Evolutionary conservation across 2,797 vertebrate species (phyloP).

Genomic region (Lemur catta): DNA sequence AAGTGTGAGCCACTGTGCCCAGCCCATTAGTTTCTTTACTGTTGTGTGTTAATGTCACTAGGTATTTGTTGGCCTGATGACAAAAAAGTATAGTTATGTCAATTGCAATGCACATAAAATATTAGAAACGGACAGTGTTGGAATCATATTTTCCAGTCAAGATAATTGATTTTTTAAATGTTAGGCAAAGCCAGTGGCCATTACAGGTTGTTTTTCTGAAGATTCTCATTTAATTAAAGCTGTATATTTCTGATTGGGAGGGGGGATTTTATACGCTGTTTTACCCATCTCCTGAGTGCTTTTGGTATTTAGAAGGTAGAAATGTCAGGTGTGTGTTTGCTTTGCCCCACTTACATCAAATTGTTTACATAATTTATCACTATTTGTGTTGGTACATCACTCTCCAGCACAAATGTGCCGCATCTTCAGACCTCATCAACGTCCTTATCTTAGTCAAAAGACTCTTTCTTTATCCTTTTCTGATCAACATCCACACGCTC

Average conservation of each 20-base stretch:
- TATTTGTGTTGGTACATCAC: not conserved
- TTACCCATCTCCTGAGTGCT: not conserved
- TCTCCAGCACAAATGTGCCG: not conserved
- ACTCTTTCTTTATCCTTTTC: not conserved
- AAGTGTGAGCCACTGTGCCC: not conserved
- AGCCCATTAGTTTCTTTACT: not conserved
- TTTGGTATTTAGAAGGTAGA: not conserved
- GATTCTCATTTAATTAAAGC: not conserved
- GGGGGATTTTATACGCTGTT: not conserved
- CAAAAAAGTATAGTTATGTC: not conserved
- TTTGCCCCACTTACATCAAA: not conserved
- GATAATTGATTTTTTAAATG: not conserved
- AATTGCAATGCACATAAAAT: not conserved
- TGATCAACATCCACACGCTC: not conserved
- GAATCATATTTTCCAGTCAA: not conserved
- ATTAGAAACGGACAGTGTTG: not conserved
- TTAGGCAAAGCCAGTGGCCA: not conserved
- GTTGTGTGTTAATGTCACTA: not conserved
- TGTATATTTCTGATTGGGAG: not conserved
- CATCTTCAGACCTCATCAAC: not conserved
- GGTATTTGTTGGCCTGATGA: not conserved
- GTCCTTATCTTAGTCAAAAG: not conserved
- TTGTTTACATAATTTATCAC: not conserved
- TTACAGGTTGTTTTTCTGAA: not conserved
- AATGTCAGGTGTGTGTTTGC: not conserved